Conservation (phyloP, 2,113 vertebrate species). For the Nerophis ophidion region DNA sequence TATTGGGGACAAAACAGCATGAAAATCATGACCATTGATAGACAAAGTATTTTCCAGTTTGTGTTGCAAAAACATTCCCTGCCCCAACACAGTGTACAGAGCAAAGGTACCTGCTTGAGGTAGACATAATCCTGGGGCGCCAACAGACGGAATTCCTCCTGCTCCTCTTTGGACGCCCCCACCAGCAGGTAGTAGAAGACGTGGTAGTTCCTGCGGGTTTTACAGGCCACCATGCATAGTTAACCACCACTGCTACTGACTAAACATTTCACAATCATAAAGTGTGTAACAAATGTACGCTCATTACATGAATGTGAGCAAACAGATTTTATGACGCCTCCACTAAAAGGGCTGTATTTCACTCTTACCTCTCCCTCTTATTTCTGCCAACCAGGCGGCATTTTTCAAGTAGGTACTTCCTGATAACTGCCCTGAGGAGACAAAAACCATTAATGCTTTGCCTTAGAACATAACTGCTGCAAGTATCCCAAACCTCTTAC, state of each 20-base stretch:
- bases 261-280: background rate
- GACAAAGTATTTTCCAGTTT: background rate
- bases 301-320: background rate
- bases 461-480: background rate
- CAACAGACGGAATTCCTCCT: conserved; percentile 81
- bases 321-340: background rate
- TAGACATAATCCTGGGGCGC: conserved; percentile 90
- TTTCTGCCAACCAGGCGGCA: conserved; percentile 87
- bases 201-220: conserved; percentile 84
- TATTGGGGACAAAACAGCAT: background rate
- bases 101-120: conserved; percentile 87
- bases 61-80: background rate
- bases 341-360: background rate
- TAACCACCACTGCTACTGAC: conserved; percentile 3
- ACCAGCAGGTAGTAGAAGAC: conserved; percentile 94
- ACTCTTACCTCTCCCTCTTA: conserved; percentile 82
- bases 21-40: background rate
- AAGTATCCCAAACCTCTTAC: conserved; percentile 62
- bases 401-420: conserved; percentile 94
- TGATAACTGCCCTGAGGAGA: conserved; percentile 81
- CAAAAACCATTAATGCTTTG: background rate
- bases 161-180: conserved; percentile 82
- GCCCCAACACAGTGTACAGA: background rate
- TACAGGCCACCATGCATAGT: conserved; percentile 10
- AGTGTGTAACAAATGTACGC: background rate